A percentile compares a stretch with the other conserved stretches of the same genome.
phyloP scores from a whole-genome alignment of 1,140 invertebrate species.

The Neodiprion lecontei region DNA sequence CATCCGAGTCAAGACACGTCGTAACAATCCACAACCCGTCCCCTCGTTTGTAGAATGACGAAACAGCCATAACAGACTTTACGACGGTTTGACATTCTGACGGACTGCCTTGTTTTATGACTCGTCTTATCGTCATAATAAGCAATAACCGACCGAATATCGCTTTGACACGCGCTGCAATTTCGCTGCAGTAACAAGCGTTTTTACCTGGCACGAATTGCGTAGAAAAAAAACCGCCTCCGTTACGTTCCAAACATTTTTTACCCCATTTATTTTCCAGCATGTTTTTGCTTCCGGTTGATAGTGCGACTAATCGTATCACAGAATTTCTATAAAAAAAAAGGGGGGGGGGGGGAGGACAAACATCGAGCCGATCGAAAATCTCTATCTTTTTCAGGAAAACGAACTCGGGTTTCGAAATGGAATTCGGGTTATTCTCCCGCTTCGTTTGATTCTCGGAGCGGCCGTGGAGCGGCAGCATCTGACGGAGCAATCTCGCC shows the following conservation, averaged over 20 bases:
- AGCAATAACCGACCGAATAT: too few relatives aligned
- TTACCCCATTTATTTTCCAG: too few relatives aligned
- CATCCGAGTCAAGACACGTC: too few relatives aligned
- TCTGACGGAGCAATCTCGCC: constrained; percentile 18
- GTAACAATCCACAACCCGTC: not conserved
- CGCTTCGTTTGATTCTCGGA: not conserved
- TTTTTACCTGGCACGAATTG: not conserved
- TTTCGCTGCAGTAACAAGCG: too few relatives aligned
- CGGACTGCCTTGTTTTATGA: not conserved
- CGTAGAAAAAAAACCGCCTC: not conserved
- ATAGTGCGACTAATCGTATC: too few relatives aligned
- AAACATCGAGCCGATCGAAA: too few relatives aligned
- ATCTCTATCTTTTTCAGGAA: not conserved
- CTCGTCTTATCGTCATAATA: too few relatives aligned
- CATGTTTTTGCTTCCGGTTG: too few relatives aligned
- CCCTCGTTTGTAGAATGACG: not conserved
- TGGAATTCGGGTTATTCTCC: not conserved
- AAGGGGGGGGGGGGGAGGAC: not conserved
- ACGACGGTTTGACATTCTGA: not conserved
- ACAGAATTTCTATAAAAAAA: not conserved
- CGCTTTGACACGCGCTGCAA: too few relatives aligned
- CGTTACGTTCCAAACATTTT: too few relatives aligned
- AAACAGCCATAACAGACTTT: not conserved
- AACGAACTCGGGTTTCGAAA: not conserved
- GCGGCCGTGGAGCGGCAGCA: constrained; percentile 29